Conservation (phyloP, 2,888 invertebrate genomes). For the Harpalus rubripes region DNA sequence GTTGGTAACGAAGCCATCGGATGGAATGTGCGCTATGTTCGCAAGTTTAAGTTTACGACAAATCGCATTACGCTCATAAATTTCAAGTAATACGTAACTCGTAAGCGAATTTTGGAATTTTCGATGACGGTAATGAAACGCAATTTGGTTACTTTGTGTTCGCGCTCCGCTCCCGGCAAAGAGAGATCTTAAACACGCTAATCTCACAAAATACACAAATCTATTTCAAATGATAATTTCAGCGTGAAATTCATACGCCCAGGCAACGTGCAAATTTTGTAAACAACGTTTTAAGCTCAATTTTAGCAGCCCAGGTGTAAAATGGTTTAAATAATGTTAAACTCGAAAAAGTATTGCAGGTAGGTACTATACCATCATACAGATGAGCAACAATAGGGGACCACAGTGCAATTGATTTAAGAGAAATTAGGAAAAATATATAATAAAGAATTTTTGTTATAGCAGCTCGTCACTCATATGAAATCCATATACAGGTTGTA, state of each 20-base stretch:
- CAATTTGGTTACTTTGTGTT: slow-evolving; percentile 49
- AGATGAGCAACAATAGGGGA: no score
- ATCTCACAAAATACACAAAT: slow-evolving; percentile 7
- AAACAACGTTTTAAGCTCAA: not conserved
- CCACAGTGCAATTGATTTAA: no score
- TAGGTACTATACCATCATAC: no score
- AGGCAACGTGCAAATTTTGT: not conserved
- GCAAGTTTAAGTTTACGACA: slow-evolving; percentile 50
- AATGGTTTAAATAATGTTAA: not conserved
- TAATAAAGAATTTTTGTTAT: no score
- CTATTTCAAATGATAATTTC: slow-evolving; percentile 26
- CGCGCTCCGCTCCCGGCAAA: not conserved
- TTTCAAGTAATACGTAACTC: slow-evolving; percentile 51
- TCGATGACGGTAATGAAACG: slow-evolving; percentile 47
- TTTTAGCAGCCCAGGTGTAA: not conserved
- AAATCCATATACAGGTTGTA: no score
- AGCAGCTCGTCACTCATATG: no score
- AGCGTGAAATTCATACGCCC: not conserved
- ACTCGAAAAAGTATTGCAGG: not conserved
- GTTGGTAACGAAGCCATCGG: not conserved
- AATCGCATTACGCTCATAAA: slow-evolving; percentile 51
- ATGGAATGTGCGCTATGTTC: slow-evolving; percentile 40
- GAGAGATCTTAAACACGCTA: slow-evolving; percentile 9
- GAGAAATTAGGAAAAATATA: no score
- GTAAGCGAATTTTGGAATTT: slow-evolving; percentile 53